These are phyloP conservation scores for Hyposmocoma kahamanoa DNA, from an alignment of 1,140 invertebrate species.

Conservation along the genomic window DNA sequence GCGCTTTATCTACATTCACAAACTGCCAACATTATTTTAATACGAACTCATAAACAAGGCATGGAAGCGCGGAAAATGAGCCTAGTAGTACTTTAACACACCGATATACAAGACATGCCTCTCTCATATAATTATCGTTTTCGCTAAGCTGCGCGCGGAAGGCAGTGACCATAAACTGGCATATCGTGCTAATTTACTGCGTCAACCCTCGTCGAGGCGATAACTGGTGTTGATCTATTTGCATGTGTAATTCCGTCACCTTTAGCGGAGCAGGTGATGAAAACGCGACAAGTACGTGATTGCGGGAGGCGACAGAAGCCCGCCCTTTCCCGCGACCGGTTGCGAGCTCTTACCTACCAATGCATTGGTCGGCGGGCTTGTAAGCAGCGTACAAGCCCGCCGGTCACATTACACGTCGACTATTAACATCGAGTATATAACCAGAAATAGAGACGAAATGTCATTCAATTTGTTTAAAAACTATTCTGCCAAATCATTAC, in stretches of 20 bases:
- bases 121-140: constrained; percentile 34
- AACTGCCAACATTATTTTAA: no score
- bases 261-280: constrained; percentile 65
- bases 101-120: background rate
- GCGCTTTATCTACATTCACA: no score
- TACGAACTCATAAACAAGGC: no score
- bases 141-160: constrained; percentile 48
- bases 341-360: constrained; percentile 39
- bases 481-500: no score
- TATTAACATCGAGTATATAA: no score
- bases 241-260: constrained; percentile 70
- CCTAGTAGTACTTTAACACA: no score
- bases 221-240: constrained; percentile 67
- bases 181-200: constrained; percentile 59
- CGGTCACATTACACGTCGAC: no score
- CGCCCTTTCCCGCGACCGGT: constrained; percentile 55
- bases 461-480: no score
- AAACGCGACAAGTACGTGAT: constrained; percentile 65
- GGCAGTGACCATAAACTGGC: constrained; percentile 56
- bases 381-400: no score
- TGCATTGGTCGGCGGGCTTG: background rate
- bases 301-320: constrained; percentile 35
- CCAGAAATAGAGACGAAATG: no score
- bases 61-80: no score
- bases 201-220: constrained; percentile 53